A percentile compares a stretch with the other conserved stretches of the same genome.
These are phyloP conservation scores for Drosophila testacea DNA, from an alignment of 2,888 invertebrate genomes.

Conservation along the genomic window DNA sequence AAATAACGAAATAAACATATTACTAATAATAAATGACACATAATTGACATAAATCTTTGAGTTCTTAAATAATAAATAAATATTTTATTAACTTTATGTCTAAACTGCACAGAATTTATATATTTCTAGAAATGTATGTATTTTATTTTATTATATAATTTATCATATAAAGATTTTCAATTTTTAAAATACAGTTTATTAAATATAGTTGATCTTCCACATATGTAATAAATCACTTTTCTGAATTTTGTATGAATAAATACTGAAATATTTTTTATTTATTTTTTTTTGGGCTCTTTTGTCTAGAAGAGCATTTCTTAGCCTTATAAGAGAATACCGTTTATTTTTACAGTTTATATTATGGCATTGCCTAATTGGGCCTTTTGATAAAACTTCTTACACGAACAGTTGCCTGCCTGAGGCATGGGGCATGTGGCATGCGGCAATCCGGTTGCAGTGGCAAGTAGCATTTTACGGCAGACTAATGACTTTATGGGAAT, in stretches of 20 bases:
- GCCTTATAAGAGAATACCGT: neutral
- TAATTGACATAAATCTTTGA: no score
- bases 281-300: neutral
- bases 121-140: no score
- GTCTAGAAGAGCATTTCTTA: neutral
- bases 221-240: no score
- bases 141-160: no score
- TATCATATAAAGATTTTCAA: no score
- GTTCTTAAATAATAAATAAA: neutral
- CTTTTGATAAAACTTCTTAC: conserved; percentile 10
- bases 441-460: conserved; percentile 12
- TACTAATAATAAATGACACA: no score
- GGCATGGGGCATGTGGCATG: conserved; percentile 10
- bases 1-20: no score
- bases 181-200: no score
- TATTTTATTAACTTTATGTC: neutral
- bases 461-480: conserved; percentile 35
- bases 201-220: no score
- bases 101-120: no score
- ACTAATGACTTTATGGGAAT: conserved; percentile 52
- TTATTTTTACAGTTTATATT: conserved; percentile 1
- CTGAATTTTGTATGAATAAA: no score
- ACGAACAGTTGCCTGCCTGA: conserved; percentile 9
- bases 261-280: neutral
- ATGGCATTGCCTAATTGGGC: conserved; percentile 26